Evolutionary conservation across 2,797 vertebrate species (phyloP), one percentile per base, ranked within the genome.

Genomic region (Melanotaenia pygmaea): DNA sequence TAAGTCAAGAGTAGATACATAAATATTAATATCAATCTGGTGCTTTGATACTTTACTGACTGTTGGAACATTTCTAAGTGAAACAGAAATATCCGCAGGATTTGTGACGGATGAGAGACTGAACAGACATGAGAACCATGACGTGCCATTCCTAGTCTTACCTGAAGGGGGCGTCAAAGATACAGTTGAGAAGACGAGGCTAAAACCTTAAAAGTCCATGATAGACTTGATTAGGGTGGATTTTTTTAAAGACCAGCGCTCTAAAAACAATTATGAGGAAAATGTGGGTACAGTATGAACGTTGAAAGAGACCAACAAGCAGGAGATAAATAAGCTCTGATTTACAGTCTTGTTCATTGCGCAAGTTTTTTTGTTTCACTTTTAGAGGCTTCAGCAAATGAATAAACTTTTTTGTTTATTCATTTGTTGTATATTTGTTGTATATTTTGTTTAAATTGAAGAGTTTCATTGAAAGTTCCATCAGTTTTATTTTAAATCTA

Each of bases 151-250:
- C 61, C 26, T 6, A 1, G 6, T 60, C 4, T 34, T 3, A 59
- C 74, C 93, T 86, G 79, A 65, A 10, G 91, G 89, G 73, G 92
- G 92, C 93, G 89, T 89, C 88, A 94, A 91, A 94, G 86, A 89
- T 62, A 88, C 85, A 88, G 81, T 76, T 89, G 22, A 71, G 62
- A 71, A 61, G 47, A 22, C n/a, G 45, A 61, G 26, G 66, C 43
- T 58, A 1, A 40, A 66, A 51, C 51, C 9, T 34, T 5, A 18
- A 10, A 80, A 70, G 18, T 72, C 61, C 53, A 58, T 53, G 53
- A 63, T 68, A 30, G 34, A 7, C 66, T 54, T 69, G 80, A 88
- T 82, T 77, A 77, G 37, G 54, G 22, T 37, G 6, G 2, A 1
- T 57, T 83, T 81, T 92, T 92, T 89, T 91, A 91, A 89, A 84